Conservation (phyloP, 2,797 vertebrate genomes). For the Labroides dimidiatus region DNA sequence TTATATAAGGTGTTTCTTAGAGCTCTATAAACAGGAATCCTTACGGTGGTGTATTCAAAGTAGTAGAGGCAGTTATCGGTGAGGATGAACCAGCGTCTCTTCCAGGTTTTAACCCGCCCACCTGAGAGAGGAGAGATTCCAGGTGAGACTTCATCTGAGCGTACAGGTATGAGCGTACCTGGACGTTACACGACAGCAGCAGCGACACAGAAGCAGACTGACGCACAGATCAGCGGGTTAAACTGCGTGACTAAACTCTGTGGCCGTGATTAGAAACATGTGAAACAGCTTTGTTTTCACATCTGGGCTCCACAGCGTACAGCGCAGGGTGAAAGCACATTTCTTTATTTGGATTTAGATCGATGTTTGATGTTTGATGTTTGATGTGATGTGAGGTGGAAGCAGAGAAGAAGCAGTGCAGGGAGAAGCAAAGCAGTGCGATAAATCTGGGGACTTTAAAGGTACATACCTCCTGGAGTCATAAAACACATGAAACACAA, state of each 20-base stretch:
- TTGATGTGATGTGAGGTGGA: constrained; percentile 42
- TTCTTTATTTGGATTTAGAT: constrained; percentile 9
- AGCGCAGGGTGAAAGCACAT: constrained; percentile 40
- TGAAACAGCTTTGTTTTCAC: constrained; percentile 25
- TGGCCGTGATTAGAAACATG: constrained; percentile 26
- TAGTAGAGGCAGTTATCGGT: constrained; percentile 99
- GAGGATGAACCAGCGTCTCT: constrained; percentile 98
- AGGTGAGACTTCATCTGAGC: constrained; percentile 36
- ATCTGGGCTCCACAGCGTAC: constrained; percentile 30
- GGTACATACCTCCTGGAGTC: constrained; percentile 98
- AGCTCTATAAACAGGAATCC: constrained; percentile 28
- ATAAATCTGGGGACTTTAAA: constrained; percentile 35
- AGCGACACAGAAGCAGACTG: constrained; percentile 37
- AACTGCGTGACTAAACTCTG: constrained; percentile 10
- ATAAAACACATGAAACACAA: constrained; percentile 88
- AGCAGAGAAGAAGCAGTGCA: constrained; percentile 51
- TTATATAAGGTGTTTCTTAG: no score
- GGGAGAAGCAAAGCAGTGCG: constrained; percentile 54
- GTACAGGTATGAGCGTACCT: constrained; percentile 3
- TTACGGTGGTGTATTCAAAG: constrained; percentile 97
- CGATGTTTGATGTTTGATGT: constrained; percentile 21
- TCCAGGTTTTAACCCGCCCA: constrained; percentile 98
- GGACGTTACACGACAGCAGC: constrained; percentile 4
- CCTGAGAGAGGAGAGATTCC: constrained; percentile 79
- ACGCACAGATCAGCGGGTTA: constrained; percentile 31